These are phyloP conservation scores for Hormiphora californensis DNA, from an alignment of 37 sponge, comb jelly and placozoan species.

Conservation along the genomic window DNA sequence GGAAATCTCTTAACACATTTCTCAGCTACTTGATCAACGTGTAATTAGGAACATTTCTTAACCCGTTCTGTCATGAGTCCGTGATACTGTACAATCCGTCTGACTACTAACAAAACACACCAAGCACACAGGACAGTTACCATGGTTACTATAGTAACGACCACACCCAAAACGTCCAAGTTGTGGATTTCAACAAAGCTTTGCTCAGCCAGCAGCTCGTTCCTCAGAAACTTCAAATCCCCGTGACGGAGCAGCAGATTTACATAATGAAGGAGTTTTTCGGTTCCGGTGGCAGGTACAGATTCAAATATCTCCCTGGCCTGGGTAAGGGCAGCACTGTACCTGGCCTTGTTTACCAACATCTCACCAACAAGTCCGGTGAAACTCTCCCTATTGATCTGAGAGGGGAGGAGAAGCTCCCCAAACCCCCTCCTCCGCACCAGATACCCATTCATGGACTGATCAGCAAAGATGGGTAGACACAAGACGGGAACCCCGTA, in stretches of 20 bases:
- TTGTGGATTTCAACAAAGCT: conserved; percentile 15
- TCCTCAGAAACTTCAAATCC: neutral
- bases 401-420: neutral
- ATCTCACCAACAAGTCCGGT: neutral
- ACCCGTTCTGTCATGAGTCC: too few species aligned
- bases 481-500: conserved; percentile 43
- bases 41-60: too few species aligned
- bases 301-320: neutral
- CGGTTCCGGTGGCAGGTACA: neutral
- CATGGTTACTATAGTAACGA: too few species aligned
- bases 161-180: neutral
- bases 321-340: neutral
- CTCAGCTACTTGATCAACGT: too few species aligned
- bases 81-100: too few species aligned
- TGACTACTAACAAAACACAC: too few species aligned
- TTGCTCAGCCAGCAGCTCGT: neutral
- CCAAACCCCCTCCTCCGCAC: conserved; percentile 1
- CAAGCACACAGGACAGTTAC: too few species aligned
- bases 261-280: conserved; percentile 19
- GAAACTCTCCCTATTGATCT: neutral
- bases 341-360: neutral
- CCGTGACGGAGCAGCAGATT: neutral
- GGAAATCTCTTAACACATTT: too few species aligned
- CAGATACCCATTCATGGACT: neutral
- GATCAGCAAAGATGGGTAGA: conserved; percentile 24